Evolutionary conservation across 35 echinoderm and acorn worm species (phyloP).

Genomic region (Heliocidaris erythrogramma): DNA sequence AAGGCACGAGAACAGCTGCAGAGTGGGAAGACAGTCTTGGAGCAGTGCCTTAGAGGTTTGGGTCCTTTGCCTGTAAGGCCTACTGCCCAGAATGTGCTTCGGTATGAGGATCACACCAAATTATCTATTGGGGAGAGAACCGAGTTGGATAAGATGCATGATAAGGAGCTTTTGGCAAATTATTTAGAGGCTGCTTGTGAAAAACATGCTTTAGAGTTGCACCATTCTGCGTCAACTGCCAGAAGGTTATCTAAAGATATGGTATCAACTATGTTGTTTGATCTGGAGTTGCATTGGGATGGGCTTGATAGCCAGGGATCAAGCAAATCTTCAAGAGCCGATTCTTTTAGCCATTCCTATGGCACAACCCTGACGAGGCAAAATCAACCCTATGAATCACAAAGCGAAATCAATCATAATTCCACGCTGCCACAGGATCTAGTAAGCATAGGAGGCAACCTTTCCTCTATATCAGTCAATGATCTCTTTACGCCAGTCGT

Average conservation of each 20-base stretch:
- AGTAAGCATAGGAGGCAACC: neutral
- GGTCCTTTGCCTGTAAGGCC: neutral
- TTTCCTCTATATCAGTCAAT: neutral
- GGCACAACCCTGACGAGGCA: neutral
- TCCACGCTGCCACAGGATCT: neutral
- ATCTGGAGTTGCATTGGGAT: neutral
- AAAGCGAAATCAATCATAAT: neutral
- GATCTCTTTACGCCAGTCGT: neutral
- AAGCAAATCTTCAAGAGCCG: neutral
- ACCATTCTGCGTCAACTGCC: neutral
- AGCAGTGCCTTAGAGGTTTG: neutral
- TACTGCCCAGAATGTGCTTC: neutral
- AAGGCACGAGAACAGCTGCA: neutral
- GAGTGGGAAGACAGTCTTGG: neutral
- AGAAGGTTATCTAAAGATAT: neutral
- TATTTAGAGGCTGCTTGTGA: neutral
- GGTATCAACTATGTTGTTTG: neutral
- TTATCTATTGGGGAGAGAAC: neutral
- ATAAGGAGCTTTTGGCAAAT: neutral
- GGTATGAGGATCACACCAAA: neutral
- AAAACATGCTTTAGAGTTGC: neutral
- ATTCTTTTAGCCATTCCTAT: neutral
- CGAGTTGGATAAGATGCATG: slow-evolving; percentile 7
- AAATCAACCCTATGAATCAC: neutral
- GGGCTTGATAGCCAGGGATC: neutral